These are phyloP conservation scores for Saguinus midas DNA, from an alignment of 2,113 vertebrate species.

Conservation along the genomic window DNA sequence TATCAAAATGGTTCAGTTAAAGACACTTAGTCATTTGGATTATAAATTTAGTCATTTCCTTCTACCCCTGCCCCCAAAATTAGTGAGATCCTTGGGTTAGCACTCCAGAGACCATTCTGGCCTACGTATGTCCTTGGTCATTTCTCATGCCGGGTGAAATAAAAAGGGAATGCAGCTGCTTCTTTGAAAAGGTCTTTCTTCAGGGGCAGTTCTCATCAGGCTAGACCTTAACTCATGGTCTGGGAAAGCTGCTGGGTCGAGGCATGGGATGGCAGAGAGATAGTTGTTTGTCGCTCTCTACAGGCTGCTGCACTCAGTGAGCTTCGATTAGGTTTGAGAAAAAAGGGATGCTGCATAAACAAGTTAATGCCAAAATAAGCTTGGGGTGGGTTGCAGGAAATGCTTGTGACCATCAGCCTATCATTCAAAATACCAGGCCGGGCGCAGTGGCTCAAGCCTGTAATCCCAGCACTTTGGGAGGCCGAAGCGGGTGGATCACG, in stretches of 20 bases:
- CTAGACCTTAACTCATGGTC: background rate
- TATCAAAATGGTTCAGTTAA: conserved; percentile 17
- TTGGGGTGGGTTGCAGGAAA: background rate
- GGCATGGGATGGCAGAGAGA: background rate
- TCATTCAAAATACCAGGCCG: background rate
- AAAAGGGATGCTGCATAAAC: background rate
- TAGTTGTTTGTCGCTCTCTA: conserved; percentile 72
- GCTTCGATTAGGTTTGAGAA: background rate
- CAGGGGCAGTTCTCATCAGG: background rate
- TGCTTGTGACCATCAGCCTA: background rate
- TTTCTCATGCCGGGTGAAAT: background rate
- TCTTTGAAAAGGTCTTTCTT: background rate
- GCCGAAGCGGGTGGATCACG: too few species aligned
- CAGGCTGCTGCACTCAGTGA: background rate
- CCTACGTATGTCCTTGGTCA: background rate
- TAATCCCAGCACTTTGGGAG: too few species aligned
- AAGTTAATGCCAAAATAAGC: conserved; percentile 22
- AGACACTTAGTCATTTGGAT: conserved; percentile 16
- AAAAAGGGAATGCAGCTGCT: background rate
- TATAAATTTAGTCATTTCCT: conserved; percentile 26
- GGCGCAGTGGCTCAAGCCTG: too few species aligned
- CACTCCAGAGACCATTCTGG: background rate
- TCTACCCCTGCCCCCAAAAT: background rate
- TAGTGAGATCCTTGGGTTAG: background rate
- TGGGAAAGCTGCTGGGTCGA: background rate